A percentile compares a stretch with the other conserved stretches of the same genome.
Conservation (phyloP, 2,113 vertebrate species). For the Neoarius graeffei region DNA sequence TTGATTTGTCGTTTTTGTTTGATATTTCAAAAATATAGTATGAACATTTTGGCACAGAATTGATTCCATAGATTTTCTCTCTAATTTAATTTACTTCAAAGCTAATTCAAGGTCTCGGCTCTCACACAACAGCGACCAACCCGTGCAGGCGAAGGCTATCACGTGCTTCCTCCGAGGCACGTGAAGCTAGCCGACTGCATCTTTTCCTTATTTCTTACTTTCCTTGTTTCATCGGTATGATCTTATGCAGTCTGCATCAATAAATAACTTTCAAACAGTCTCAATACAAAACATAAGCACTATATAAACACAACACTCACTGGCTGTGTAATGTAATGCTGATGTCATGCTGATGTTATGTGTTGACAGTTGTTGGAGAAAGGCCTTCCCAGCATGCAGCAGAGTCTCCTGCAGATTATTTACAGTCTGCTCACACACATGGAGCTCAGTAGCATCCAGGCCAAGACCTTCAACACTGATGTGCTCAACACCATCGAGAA, state of each 20-base stretch:
- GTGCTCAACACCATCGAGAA: constrained; percentile 96
- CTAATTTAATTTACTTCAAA: background rate
- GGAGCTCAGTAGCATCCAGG: constrained; percentile 88
- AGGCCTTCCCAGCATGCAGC: constrained; percentile 94
- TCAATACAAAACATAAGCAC: background rate
- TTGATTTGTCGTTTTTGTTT: too few relatives aligned
- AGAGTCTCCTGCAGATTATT: constrained; percentile 96
- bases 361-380: constrained; percentile 87
- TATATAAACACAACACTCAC: background rate
- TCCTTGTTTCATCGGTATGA: background rate
- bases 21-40: too few relatives aligned
- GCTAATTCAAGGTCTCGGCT: too few relatives aligned
- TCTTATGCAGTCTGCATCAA: background rate
- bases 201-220: background rate
- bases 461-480: constrained; percentile 92
- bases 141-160: background rate
- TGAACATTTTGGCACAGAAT: too few relatives aligned
- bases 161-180: background rate
- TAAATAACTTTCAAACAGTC: background rate
- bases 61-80: too few relatives aligned
- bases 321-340: background rate
- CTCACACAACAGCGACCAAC: background rate
- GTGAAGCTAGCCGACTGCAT: background rate
- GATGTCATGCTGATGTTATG: background rate
- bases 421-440: constrained; percentile 95